Evolutionary conservation across 30 jellyfish, hydroid and myxozoan species (phyloP).

Genomic region (Aurelia sp.): DNA sequence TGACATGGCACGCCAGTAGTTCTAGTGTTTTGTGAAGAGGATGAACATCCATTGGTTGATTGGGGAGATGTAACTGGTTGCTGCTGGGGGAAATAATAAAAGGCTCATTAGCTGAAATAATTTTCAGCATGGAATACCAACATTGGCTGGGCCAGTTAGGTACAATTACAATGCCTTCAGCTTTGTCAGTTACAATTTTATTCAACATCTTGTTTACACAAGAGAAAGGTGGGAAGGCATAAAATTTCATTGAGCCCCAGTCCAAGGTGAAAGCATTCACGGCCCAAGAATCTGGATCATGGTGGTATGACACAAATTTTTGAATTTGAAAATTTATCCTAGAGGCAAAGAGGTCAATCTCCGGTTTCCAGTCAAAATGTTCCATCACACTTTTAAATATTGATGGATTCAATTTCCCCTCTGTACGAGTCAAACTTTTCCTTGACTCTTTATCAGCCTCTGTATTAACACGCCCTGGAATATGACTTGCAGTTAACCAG

Average conservation of each 20-base stretch:
- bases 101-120: slow-evolving; percentile 5
- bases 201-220: slow-evolving; percentile 9
- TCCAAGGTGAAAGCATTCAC: not conserved
- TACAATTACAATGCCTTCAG: slow-evolving; percentile 40
- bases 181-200: slow-evolving; percentile 27
- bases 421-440: not conserved
- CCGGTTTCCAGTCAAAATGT: not conserved
- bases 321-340: slow-evolving; percentile 16
- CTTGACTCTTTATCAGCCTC: slow-evolving; percentile 55
- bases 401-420: slow-evolving; percentile 32
- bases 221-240: slow-evolving; percentile 59
- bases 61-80: slow-evolving; percentile 39
- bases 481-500: slow-evolving; percentile 56
- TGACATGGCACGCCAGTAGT: slow-evolving; percentile 30
- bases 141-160: slow-evolving; percentile 65
- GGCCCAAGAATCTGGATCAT: slow-evolving; percentile 44
- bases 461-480: slow-evolving; percentile 39
- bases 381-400: not conserved
- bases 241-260: slow-evolving; percentile 13
- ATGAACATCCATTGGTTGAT: slow-evolving; percentile 11
- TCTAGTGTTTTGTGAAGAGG: slow-evolving; percentile 35
- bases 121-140: slow-evolving; percentile 28
- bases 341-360: slow-evolving; percentile 50
- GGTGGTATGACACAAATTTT: slow-evolving; percentile 22
- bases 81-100: slow-evolving; percentile 49